Evolutionary conservation across 2,888 invertebrate species (phyloP), one percentile per base, ranked within the genome.

Genomic region (Lysandra bellargus): DNA sequence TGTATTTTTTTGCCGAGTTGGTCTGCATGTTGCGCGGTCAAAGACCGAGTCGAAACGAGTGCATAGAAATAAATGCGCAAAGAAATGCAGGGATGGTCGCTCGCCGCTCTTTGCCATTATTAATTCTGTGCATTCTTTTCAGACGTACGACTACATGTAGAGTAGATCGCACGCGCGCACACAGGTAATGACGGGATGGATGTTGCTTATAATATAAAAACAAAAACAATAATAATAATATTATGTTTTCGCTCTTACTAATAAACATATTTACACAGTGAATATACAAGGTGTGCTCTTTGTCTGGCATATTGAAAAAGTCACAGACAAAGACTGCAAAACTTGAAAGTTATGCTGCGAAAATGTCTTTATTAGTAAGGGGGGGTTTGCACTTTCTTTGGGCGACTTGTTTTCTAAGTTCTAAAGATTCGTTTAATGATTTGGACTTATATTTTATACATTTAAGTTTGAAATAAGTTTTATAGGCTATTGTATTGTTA

Each of bases 51-150:
- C 85, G 92, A 93, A 94, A 91, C 83, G 92, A 93, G 88, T 94
- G 94, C 94, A 94, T 92, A 94, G 94, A 93, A 92, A 76, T 76
- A 90, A 85, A 91, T 90, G 89, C 89, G 93, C 91, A 92, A 93
- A 92, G 93, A 92, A 93, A 93, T 93, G 92, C 93, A 92, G 94
- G 79, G 69, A 75, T 17, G 72, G 84, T 84, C 82, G 88, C 89
- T 89, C 90, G 86, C 82, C 82, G 82, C 83, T 91, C 92, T 93
- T 92, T 93, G 92, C 91, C 87, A 86, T 88, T 88, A 85, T 86
- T 81, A 84, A 81, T 90, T 93, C 94, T 93, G 90, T 93, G 93
- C 93, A 92, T 92, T 94, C 92, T 92, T 93, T 94, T 93, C 94
- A 94, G 94, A 92, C 83, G 57, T 57, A 57, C 57, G 57, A 57